A percentile compares a stretch with the other conserved stretches of the same genome.
Conservation (phyloP, 2,888 invertebrate genomes). For the Dusona sp. region DNA sequence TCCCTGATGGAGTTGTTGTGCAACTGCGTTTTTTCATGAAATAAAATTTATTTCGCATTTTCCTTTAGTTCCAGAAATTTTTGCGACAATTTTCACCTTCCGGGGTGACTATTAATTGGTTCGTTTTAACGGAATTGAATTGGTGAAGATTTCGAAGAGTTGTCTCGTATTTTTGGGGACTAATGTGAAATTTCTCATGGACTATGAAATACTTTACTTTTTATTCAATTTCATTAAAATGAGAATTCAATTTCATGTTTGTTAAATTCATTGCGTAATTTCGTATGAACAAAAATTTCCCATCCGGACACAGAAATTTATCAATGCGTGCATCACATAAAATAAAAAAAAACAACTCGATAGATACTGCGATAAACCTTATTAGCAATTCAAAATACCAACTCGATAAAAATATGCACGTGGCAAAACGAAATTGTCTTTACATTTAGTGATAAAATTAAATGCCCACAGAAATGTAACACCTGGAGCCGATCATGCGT, state of each 20-base stretch:
- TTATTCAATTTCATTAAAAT: background rate
- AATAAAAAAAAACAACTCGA: background rate
- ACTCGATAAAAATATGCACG: background rate
- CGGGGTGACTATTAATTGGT: background rate
- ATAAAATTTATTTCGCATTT: background rate
- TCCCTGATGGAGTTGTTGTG: background rate
- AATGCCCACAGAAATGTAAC: slow-evolving; percentile 1
- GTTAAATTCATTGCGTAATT: background rate
- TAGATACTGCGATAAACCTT: background rate
- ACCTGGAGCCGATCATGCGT: slow-evolving; percentile 41
- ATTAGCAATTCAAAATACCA: slow-evolving; percentile 7
- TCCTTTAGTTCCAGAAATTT: background rate
- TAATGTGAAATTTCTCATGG: background rate
- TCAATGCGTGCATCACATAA: background rate
- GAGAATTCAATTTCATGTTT: background rate
- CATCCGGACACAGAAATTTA: background rate
- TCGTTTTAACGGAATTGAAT: background rate
- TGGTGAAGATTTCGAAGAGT: background rate
- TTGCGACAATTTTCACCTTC: background rate
- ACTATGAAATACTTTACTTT: background rate
- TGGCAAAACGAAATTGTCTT: background rate
- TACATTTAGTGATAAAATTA: background rate
- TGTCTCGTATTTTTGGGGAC: background rate
- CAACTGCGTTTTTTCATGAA: background rate
- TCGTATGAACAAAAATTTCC: background rate